phyloP scores from a whole-genome alignment of 2,888 invertebrate species.

The Meandrusa payeni region DNA sequence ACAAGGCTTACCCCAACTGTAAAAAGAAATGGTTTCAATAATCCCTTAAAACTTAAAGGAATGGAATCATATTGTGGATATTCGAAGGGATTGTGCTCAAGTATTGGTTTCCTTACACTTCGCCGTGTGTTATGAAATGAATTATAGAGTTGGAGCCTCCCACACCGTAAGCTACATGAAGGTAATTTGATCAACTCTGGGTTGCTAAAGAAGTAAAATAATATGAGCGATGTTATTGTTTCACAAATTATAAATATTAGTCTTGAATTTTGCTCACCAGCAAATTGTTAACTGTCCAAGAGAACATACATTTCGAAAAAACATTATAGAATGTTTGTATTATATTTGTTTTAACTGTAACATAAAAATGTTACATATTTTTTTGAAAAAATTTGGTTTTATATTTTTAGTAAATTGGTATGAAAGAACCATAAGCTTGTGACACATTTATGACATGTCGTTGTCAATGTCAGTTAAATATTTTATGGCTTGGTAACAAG shows the following conservation, averaged over 20 bases:
- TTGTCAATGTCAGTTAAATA: too few relatives aligned
- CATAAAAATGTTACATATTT: conserved; percentile 53
- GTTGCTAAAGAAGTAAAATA: conserved; percentile 36
- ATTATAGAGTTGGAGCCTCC: conserved; percentile 49
- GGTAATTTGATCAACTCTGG: conserved; percentile 31
- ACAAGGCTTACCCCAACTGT: conserved; percentile 81
- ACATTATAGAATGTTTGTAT: conserved; percentile 52
- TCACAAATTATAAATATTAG: conserved; percentile 19
- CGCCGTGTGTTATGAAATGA: conserved; percentile 60
- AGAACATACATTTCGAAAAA: conserved; percentile 63
- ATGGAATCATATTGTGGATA: conserved; percentile 61
- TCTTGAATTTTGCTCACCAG: conserved; percentile 45
- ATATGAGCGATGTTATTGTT: conserved; percentile 23
- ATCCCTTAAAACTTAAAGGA: conserved; percentile 59
- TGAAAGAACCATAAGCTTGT: too few relatives aligned
- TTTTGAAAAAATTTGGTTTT: conserved; percentile 24
- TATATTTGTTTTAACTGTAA: conserved; percentile 19
- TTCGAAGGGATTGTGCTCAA: conserved; percentile 62
- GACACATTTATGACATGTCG: too few relatives aligned
- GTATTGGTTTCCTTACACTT: conserved; percentile 39
- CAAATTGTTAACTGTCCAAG: conserved; percentile 57
- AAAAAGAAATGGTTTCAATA: conserved; percentile 84
- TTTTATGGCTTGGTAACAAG: too few relatives aligned
- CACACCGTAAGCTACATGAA: conserved; percentile 31
- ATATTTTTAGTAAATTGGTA: too few relatives aligned